Conservation (phyloP, 2,888 invertebrate species). For the Theretra japonica region DNA sequence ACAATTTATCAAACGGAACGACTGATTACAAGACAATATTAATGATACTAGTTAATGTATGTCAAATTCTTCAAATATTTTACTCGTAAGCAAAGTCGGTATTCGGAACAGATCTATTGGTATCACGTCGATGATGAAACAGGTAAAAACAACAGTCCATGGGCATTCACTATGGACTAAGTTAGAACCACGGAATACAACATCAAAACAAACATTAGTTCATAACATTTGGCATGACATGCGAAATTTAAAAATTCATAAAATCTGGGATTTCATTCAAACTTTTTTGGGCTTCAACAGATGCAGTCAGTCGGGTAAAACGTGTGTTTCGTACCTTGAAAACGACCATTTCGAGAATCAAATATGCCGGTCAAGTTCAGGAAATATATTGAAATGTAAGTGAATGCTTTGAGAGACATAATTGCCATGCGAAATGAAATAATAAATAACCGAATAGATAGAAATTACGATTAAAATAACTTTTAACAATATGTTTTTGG, state of each 20-base stretch:
- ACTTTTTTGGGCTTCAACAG: constrained; percentile 33
- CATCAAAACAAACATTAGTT: constrained; percentile 57
- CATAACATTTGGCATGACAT: constrained; percentile 73
- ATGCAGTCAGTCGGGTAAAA: constrained; percentile 41
- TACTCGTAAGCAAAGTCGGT: neutral
- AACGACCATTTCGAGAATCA: constrained; percentile 5
- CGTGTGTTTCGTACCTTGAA: constrained; percentile 43
- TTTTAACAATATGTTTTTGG: neutral
- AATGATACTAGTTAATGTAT: neutral
- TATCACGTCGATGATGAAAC: constrained; percentile 52
- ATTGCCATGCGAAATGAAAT: constrained; percentile 28
- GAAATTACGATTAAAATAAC: no score
- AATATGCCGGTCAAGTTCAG: constrained; percentile 5
- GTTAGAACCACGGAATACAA: constrained; percentile 66
- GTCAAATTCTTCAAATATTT: neutral
- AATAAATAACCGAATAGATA: neutral
- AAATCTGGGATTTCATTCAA: constrained; percentile 1
- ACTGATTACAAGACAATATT: neutral
- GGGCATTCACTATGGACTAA: constrained; percentile 58
- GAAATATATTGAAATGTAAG: neutral
- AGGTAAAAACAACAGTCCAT: constrained; percentile 58
- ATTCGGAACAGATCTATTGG: constrained; percentile 45
- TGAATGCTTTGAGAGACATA: constrained; percentile 35
- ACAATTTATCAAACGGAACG: neutral
- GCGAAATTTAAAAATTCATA: constrained; percentile 45